Evolutionary conservation across 2,888 invertebrate species (phyloP).

Genomic region (Pollenia angustigena): DNA sequence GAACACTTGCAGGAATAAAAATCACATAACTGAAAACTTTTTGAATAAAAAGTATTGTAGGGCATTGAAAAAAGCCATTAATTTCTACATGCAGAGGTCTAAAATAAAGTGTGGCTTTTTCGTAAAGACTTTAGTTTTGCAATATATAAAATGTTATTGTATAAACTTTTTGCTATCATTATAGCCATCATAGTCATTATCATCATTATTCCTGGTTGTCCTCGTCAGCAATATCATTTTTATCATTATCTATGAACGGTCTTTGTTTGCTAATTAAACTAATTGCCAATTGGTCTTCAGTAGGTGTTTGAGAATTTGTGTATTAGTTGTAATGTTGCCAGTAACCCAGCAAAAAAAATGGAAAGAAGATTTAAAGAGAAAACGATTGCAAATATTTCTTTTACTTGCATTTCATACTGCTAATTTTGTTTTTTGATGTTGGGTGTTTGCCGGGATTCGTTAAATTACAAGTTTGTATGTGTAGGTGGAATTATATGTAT

Average conservation of each 20-base stretch:
- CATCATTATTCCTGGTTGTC: conserved; percentile 25
- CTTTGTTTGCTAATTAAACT: conserved; percentile 75
- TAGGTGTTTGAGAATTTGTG: conserved; percentile 27
- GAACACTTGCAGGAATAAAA: no score
- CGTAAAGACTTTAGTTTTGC: not conserved
- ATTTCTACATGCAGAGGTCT: no score
- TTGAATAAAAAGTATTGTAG: no score
- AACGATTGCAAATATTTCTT: no score
- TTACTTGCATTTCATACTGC: no score
- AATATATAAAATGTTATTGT: not conserved
- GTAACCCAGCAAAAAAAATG: conserved; percentile 35
- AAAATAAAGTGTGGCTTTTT: not conserved
- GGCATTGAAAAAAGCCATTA: no score
- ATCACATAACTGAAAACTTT: no score
- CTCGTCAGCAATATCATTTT: conserved; percentile 53
- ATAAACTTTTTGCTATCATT: not conserved
- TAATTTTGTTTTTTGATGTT: no score
- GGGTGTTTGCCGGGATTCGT: not conserved
- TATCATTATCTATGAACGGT: conserved; percentile 61
- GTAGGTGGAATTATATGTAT: conserved; percentile 21
- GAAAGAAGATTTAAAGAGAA: not conserved
- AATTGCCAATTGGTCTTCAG: conserved; percentile 67
- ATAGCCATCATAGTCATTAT: not conserved
- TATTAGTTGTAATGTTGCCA: conserved; percentile 17
- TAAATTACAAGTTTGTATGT: conserved; percentile 14